Conservation (phyloP, 2,888 invertebrate genomes). For the Acleris emargana region DNA sequence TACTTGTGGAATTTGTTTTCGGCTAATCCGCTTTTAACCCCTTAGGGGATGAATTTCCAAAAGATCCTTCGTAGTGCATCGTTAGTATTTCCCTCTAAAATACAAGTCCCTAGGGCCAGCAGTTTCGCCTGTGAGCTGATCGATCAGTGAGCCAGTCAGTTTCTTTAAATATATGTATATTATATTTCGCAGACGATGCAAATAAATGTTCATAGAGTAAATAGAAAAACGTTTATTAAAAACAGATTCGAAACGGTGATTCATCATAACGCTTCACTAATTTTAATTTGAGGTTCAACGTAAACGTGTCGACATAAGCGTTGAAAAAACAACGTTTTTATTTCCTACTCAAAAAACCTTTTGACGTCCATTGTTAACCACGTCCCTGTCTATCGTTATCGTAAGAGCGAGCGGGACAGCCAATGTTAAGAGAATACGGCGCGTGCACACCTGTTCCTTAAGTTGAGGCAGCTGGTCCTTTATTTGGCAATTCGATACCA, state of each 20-base stretch:
- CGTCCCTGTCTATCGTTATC: constrained; percentile 43
- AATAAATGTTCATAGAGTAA: too few relatives aligned
- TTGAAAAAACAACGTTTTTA: constrained; percentile 20
- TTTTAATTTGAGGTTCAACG: constrained; percentile 24
- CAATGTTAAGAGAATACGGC: constrained; percentile 46
- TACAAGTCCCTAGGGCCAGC: too few relatives aligned
- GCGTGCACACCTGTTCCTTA: constrained; percentile 68
- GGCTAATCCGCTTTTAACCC: too few relatives aligned
- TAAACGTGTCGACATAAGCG: constrained; percentile 24
- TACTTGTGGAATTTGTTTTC: too few relatives aligned
- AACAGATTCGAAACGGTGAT: constrained; percentile 21
- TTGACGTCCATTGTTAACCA: constrained; percentile 28
- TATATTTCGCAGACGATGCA: too few relatives aligned
- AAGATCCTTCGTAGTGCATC: too few relatives aligned
- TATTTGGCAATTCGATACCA: constrained; percentile 53
- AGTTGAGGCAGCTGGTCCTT: constrained; percentile 59
- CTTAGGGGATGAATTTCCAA: too few relatives aligned
- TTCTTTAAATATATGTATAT: too few relatives aligned
- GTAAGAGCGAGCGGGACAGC: constrained; percentile 46
- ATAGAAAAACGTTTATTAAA: constrained; percentile 14
- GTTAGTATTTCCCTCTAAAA: too few relatives aligned
- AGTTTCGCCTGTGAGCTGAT: too few relatives aligned
- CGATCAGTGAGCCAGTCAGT: too few relatives aligned
- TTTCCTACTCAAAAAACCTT: constrained; percentile 26
- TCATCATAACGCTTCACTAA: constrained; percentile 28